Percentiles rank a stretch among this genome's conserved stretches.
These are phyloP conservation scores for Agriopis leucophaearia DNA, from an alignment of 2,888 invertebrate genomes.

Conservation along the genomic window DNA sequence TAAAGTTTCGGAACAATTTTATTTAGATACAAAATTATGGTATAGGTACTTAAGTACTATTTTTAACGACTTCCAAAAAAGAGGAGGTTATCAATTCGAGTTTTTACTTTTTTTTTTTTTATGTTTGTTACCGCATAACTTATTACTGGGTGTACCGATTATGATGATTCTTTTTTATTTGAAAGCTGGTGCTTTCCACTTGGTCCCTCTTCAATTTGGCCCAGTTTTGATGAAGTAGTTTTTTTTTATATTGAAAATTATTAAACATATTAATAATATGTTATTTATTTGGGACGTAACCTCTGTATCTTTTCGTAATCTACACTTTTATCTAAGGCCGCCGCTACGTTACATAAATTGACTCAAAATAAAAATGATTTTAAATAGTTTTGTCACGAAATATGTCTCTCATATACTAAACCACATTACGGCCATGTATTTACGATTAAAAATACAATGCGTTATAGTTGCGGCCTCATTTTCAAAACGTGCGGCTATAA, in stretches of 20 bases:
- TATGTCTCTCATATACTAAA: constrained; percentile 37
- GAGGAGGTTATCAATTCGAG: no score
- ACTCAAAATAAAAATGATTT: constrained; percentile 22
- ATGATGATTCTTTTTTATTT: no score
- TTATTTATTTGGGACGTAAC: background rate
- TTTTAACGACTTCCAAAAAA: no score
- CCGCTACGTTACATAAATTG: constrained; percentile 38
- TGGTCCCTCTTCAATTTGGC: no score
- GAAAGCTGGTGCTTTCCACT: no score
- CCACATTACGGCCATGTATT: constrained; percentile 19
- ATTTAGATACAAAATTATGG: background rate
- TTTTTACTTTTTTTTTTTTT: no score
- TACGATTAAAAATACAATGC: constrained; percentile 38
- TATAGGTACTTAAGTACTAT: no score
- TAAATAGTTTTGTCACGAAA: constrained; percentile 44
- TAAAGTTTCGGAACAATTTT: constrained; percentile 4
- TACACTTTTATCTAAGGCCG: constrained; percentile 50
- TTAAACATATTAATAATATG: background rate
- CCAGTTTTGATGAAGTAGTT: no score
- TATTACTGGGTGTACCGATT: no score
- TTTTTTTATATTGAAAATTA: no score
- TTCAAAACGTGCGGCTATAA: constrained; percentile 44
- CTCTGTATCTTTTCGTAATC: constrained; percentile 41
- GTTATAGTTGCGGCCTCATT: constrained; percentile 43
- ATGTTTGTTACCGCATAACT: no score